Base-by-base conservation (phyloP, 2,888 invertebrate genomes). In the Pammene fasciana region DNA sequence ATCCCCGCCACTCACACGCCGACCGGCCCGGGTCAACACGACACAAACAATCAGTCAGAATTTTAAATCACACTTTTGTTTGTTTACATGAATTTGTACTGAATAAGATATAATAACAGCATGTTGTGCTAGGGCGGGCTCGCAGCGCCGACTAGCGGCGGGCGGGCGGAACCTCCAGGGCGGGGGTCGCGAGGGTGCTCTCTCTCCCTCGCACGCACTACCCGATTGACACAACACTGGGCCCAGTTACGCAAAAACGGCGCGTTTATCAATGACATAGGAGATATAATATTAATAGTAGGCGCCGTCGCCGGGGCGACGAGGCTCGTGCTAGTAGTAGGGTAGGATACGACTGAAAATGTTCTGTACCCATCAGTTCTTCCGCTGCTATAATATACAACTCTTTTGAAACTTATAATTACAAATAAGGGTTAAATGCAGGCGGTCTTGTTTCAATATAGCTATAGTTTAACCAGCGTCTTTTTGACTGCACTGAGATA, bases 261-360 rank as follows among this genome's bases (percentile, higher is more conserved):
- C 79, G 85, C 92, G 86, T 91, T 89, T 88, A 90, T 89, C 90
- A 89, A 89, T 88, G 90, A 85, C 87, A 87, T 91, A 90, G 84
- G 83, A 86, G 78, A 80, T 82, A 87, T 86, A 85, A 84, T 86
- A 85, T 83, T 82, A 79, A 77, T 79, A 78, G 56, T 65, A 60
- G 50, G 55, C 64, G 45, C 57, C 52, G 65, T 70, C 73, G 71
- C 74, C 75, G 71, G 64, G 75, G 68, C 80, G 83, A 84, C 79
- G 76, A 78, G 81, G 82, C 82, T 81, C 83, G 83, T 54, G n/a
- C 54, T 34, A n/a, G 54, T 54, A 54, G 54, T 54, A 54, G 54
- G 34, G n/a, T 36, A 54, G 34, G 54, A n/a, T 34, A n/a, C n/a
- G 9, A 54, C n/a, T 54, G 54, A 3, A n/a, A n/a, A 54, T 34